Evolutionary conservation across 2,113 vertebrate species (phyloP), one percentile per base, ranked within the genome.

Genomic region (Myotis lucifugus): DNA sequence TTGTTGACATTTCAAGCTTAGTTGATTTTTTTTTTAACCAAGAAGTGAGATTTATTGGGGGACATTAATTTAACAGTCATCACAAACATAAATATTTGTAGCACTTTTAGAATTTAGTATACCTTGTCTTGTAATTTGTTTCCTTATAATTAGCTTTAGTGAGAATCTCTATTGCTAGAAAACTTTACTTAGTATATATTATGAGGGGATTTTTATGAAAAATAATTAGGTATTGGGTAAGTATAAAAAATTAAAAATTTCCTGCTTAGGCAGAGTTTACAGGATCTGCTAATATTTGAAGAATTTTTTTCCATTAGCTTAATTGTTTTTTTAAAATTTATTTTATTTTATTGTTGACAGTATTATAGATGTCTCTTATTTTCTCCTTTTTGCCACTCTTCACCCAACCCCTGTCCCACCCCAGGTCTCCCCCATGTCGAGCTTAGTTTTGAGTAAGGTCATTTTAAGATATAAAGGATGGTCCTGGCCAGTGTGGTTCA

Each of bases 251-350:
- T 91, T 46, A 52, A 14, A 87, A 17, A 54, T 61, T 64, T 29
- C 19, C 17, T 61, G n/a, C 15, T 48, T 52, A 59, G 21, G 56
- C 61, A 54, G n/a, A 50, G 10, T 32, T 89, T 79, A 54, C 61
- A 69, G 82, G 12, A 64, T 72, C 27, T 73, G 50, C 23, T 48
- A 42, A 69, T 86, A 72, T 40, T 61, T 72, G 52, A 72, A 70
- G 32, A 42, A 52, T 72, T 78, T 90, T 90, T 90, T 93, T 81
- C 54, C 42, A 77, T 85, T 70, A 78, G 13, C 78, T 88, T 69
- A n/a, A n/a, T 61, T 88, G 40, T 42, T 21, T 82, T 40, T 23
- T 56, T 21, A 21, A 59, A 59, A 59, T 23, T 59, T 59, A 42
- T 59, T 50, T 50, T 50, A 59, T 9, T 59, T 23, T 59, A 59